phyloP scores from a whole-genome alignment of 2,113 vertebrate species.

The Felis catus region DNA sequence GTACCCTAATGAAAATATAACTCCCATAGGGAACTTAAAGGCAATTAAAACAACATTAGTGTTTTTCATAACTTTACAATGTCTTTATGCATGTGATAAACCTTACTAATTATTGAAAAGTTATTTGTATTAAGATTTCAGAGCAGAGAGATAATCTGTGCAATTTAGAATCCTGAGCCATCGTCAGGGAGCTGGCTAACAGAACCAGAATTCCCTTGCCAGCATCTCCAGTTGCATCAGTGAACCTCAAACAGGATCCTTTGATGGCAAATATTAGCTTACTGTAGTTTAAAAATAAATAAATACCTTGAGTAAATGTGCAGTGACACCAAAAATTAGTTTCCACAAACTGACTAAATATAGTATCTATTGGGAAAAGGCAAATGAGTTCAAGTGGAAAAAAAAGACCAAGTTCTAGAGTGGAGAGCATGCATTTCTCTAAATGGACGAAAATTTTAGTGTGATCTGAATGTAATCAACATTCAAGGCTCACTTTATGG shows the following conservation, averaged over 20 bases:
- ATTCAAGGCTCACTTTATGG: slow-evolving; percentile 29
- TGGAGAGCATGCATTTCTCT: slow-evolving; percentile 1
- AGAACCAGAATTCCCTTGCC: slow-evolving; percentile 45
- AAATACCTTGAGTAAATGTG: slow-evolving; percentile 58
- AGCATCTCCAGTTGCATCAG: slow-evolving; percentile 32
- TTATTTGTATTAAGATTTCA: slow-evolving; percentile 62
- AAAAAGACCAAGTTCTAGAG: not conserved
- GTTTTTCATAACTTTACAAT: slow-evolving; percentile 70
- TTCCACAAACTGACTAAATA: slow-evolving; percentile 60
- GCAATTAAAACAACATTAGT: slow-evolving; percentile 76
- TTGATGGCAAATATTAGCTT: slow-evolving; percentile 59
- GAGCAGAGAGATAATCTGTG: slow-evolving; percentile 57
- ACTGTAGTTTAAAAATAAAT: slow-evolving; percentile 63
- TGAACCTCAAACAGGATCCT: slow-evolving; percentile 3
- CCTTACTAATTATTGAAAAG: slow-evolving; percentile 76
- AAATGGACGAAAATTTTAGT: not conserved
- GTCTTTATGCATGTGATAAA: slow-evolving; percentile 65
- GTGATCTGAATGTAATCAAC: not conserved
- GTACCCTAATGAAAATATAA: slow-evolving; percentile 68
- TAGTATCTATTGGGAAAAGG: slow-evolving; percentile 54
- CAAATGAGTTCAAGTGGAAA: slow-evolving; percentile 53
- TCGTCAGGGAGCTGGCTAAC: slow-evolving; percentile 1
- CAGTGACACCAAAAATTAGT: slow-evolving; percentile 66
- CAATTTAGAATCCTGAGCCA: slow-evolving; percentile 66
- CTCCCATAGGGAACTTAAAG: slow-evolving; percentile 69